phyloP scores from a whole-genome alignment of 2,113 vertebrate genomes.

The Ascaphus truei region DNA sequence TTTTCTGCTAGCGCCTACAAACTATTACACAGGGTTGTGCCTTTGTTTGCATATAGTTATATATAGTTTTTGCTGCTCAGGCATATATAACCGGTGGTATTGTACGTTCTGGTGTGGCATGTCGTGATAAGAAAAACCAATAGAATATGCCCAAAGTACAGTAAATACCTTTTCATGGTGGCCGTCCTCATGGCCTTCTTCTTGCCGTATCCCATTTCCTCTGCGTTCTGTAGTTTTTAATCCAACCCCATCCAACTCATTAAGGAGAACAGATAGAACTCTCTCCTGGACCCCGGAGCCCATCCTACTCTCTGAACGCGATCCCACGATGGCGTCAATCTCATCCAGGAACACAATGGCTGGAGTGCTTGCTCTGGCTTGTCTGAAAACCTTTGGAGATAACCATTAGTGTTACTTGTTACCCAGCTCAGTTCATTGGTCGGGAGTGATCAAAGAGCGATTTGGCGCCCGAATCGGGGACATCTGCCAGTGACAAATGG shows the following conservation, averaged over 20 bases:
- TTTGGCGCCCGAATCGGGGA: too few species aligned
- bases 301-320: constrained; percentile 55
- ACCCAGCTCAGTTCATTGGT: too few species aligned
- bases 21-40: too few species aligned
- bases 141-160: too few species aligned
- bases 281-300: constrained; percentile 71
- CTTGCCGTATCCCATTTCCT: constrained; percentile 55
- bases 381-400: constrained; percentile 79
- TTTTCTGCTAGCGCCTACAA: too few species aligned
- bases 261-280: constrained; percentile 88
- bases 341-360: constrained; percentile 94
- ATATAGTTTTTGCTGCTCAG: too few species aligned
- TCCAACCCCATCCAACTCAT: constrained; percentile 91
- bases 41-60: too few species aligned
- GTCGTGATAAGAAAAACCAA: too few species aligned
- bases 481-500: too few species aligned
- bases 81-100: too few species aligned
- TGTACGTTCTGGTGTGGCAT: too few species aligned
- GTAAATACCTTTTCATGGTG: constrained; percentile 57
- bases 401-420: not conserved
- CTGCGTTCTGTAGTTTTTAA: constrained; percentile 78
- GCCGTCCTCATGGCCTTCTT: constrained; percentile 54
- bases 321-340: constrained; percentile 87
- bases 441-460: too few species aligned
- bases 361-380: constrained; percentile 85